These are phyloP conservation scores for Oncopodura yosiiana DNA, from an alignment of 1,140 invertebrate species.

Conservation along the genomic window DNA sequence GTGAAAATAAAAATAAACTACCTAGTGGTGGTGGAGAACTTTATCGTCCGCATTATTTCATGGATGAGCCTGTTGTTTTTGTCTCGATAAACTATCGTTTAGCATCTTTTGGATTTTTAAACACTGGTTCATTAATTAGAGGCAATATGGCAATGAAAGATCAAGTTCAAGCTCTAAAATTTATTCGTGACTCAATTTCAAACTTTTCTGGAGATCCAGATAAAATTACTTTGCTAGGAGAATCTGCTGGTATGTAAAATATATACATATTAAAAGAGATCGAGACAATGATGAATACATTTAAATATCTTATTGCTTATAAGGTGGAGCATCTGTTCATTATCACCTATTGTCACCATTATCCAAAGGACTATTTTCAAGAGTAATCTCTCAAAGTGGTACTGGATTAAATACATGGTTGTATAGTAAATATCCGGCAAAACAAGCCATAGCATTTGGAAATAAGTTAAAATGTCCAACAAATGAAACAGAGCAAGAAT, in stretches of 20 bases:
- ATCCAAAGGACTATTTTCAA: constrained; percentile 8
- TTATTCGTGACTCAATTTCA: neutral
- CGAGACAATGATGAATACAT: neutral
- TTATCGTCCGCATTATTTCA: neutral
- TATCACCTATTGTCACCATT: constrained; percentile 3
- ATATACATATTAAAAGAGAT: neutral
- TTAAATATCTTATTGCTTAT: too few relatives aligned
- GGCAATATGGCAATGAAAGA: constrained; percentile 3
- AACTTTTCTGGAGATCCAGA: constrained; percentile 5
- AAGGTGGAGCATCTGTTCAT: too few relatives aligned
- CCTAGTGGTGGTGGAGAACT: too few relatives aligned
- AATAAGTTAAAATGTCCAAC: constrained; percentile 15
- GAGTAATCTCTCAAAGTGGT: constrained; percentile 18
- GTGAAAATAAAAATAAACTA: too few relatives aligned
- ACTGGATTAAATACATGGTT: constrained; percentile 6
- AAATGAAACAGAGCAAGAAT: neutral
- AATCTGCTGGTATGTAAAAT: constrained; percentile 1
- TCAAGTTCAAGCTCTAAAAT: neutral
- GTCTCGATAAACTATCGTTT: too few relatives aligned
- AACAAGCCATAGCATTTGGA: constrained; percentile 10
- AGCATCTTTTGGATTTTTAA: too few relatives aligned
- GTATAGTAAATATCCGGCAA: constrained; percentile 4
- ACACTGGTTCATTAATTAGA: too few relatives aligned
- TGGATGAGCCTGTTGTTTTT: constrained; percentile 5
- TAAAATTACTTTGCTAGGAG: neutral